Conservation (phyloP, 2,888 invertebrate species). For the Malthinus seriepunctatus region DNA sequence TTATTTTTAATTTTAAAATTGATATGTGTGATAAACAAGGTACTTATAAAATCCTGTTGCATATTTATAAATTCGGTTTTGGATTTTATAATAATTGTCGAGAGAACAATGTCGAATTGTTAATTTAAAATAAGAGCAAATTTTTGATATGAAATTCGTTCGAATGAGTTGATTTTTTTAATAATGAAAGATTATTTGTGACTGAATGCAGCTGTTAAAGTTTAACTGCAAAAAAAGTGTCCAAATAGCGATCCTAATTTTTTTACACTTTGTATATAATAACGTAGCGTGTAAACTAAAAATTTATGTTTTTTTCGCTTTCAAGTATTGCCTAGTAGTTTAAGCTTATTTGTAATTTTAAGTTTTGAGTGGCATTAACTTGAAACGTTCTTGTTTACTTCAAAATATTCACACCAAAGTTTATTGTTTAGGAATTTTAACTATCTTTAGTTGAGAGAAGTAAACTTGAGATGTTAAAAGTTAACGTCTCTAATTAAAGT, state of each 20-base stretch:
- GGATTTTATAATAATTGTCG: conserved; percentile 2
- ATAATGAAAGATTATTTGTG: conserved; percentile 13
- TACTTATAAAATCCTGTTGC: conserved; percentile 12
- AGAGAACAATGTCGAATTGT: neutral
- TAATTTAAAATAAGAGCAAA: neutral
- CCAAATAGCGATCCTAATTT: conserved; percentile 7
- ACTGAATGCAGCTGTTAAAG: conserved; percentile 24
- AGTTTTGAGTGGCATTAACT: neutral
- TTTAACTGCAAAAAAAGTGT: conserved; percentile 8
- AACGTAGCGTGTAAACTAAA: conserved; percentile 11
- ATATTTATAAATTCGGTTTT: conserved; percentile 5
- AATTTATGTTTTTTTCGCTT: conserved; percentile 17
- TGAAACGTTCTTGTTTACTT: no score
- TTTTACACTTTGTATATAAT: conserved; percentile 23
- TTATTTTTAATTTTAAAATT: neutral
- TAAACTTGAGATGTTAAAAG: no score
- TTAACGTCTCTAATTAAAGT: neutral
- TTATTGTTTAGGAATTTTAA: neutral
- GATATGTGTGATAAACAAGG: neutral
- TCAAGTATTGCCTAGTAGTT: conserved; percentile 9
- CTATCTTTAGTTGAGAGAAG: neutral
- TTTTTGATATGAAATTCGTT: conserved; percentile 9
- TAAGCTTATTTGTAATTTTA: conserved; percentile 1
- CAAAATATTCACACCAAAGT: neutral
- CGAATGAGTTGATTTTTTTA: conserved; percentile 3